Conservation (phyloP, 30 jellyfish, hydroid and myxozoan genomes). For the Aurelia sp. region DNA sequence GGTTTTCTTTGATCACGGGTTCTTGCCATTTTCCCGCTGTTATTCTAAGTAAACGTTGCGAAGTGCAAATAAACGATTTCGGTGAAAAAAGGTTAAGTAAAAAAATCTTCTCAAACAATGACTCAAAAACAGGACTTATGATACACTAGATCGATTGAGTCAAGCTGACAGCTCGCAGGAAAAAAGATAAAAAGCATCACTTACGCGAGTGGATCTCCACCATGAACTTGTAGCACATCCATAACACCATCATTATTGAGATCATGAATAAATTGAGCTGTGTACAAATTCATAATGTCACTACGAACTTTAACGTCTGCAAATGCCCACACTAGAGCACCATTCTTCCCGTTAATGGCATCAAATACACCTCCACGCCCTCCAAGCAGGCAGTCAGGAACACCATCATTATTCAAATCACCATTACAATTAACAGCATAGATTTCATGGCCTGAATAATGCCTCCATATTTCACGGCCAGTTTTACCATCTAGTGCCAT, state of each 20-base stretch:
- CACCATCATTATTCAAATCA: conserved; percentile 81
- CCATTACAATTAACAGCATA: conserved; percentile 90
- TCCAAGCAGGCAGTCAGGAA: conserved; percentile 82
- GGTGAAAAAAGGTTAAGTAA: no score
- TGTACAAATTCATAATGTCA: conserved; percentile 70
- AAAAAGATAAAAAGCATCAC: conserved; percentile 3
- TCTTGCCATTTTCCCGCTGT: no score
- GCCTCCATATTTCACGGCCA: conserved; percentile 86
- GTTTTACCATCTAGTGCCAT: conserved; percentile 76
- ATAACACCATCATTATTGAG: conserved; percentile 71
- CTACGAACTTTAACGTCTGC: conserved; percentile 45
- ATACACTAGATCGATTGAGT: no score
- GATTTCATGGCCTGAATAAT: conserved; percentile 79
- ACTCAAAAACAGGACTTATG: no score
- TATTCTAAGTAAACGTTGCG: no score
- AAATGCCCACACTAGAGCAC: conserved; percentile 76
- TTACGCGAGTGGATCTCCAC: conserved; percentile 90
- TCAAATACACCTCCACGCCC: conserved; percentile 90
- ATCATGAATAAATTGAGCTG: conserved; percentile 82
- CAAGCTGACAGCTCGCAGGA: no score
- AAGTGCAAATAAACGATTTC: no score
- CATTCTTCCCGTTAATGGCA: conserved; percentile 80
- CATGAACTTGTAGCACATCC: conserved; percentile 85
- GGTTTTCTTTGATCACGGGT: no score
- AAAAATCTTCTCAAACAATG: no score